Evolutionary conservation across 1,140 invertebrate genomes (phyloP).

Genomic region (Rhizoglyphus robini): DNA sequence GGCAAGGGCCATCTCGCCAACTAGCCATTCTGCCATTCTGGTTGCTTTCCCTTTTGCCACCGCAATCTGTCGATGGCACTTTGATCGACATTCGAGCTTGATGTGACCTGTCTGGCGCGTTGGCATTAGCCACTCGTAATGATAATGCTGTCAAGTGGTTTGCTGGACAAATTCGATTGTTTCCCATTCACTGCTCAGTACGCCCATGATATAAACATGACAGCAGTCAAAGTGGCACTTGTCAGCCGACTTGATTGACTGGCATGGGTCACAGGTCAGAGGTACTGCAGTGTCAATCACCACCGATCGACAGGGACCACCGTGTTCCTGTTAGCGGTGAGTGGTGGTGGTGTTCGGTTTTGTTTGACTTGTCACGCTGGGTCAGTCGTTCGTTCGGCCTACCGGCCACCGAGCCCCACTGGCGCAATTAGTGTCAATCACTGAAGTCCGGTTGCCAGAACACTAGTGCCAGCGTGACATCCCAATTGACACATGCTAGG

Average conservation of each 20-base stretch:
- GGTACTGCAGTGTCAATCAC: background rate
- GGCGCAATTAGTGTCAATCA: conserved; percentile 15
- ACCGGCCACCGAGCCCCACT: background rate
- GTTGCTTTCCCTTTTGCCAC: background rate
- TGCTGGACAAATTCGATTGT: conserved; percentile 7
- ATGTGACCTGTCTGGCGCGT: background rate
- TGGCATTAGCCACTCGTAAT: background rate
- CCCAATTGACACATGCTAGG: background rate
- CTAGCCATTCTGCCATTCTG: background rate
- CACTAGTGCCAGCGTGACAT: background rate
- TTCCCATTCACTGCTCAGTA: background rate
- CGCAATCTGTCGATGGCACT: background rate
- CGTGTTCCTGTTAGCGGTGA: no score
- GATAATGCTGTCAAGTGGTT: conserved; percentile 3
- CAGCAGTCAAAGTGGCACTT: background rate
- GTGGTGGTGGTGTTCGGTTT: background rate
- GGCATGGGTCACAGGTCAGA: conserved; percentile 3
- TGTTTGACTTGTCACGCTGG: conserved; percentile 9
- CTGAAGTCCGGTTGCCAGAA: background rate
- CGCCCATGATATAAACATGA: conserved; percentile 5
- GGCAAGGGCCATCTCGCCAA: no score
- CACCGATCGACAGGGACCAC: background rate
- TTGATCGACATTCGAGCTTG: background rate
- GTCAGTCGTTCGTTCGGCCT: background rate
- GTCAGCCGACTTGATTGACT: conserved; percentile 2